These are phyloP conservation scores for Hypotaenidia okinawae DNA, from an alignment of 2,797 vertebrate genomes.

Conservation along the genomic window DNA sequence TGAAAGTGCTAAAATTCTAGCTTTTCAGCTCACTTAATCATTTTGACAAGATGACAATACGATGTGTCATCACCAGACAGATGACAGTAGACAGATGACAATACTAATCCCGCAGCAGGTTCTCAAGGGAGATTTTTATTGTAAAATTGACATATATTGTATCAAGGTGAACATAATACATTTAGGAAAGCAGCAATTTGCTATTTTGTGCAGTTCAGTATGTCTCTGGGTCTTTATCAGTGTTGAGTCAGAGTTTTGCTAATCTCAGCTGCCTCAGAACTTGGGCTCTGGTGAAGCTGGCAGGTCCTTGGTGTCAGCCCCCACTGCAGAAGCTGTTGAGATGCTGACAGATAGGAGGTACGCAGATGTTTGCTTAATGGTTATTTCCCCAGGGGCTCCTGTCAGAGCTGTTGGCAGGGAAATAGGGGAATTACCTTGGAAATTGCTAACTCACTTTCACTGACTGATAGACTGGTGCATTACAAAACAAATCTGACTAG, in stretches of 20 bases:
- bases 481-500: not conserved
- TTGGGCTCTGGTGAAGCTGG: not conserved
- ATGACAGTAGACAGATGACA: conserved; percentile 64
- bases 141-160: conserved; percentile 50
- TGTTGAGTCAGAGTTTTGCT: conserved; percentile 4
- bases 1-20: conserved; percentile 40
- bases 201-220: not conserved
- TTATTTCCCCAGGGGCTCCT: conserved; percentile 22
- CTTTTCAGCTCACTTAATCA: conserved; percentile 59
- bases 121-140: conserved; percentile 57
- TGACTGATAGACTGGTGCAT: not conserved
- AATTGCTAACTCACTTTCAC: conserved; percentile 39
- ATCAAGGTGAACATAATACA: conserved; percentile 37
- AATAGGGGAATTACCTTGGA: conserved; percentile 36
- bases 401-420: conserved; percentile 16
- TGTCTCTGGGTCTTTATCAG: conserved; percentile 4
- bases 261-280: conserved; percentile 6
- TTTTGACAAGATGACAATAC: conserved; percentile 66
- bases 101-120: conserved; percentile 50
- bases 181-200: conserved; percentile 36
- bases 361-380: conserved; percentile 61
- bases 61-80: conserved; percentile 26
- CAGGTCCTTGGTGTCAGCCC: conserved; percentile 4
- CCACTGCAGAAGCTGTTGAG: conserved; percentile 8
- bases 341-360: conserved; percentile 36